Evolutionary conservation across 2,113 vertebrate species (phyloP).

Genomic region (Phasianus colchicus): DNA sequence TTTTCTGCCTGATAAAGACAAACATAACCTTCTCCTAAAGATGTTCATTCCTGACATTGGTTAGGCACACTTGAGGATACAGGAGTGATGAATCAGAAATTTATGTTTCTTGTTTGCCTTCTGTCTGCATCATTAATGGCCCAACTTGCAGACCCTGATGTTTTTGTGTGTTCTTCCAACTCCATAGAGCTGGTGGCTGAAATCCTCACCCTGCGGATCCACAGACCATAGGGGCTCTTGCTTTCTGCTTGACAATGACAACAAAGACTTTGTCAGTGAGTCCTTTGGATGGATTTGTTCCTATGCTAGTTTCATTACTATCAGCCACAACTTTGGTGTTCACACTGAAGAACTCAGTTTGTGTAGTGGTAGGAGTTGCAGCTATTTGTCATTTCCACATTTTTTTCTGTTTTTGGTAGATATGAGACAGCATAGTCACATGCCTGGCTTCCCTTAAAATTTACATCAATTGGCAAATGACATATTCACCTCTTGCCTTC

Average conservation of each 20-base stretch:
- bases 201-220: not conserved
- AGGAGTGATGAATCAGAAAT: not conserved
- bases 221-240: not conserved
- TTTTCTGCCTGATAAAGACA: not conserved
- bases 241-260: not conserved
- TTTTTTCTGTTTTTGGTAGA: not conserved
- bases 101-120: not conserved
- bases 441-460: not conserved
- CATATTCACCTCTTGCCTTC: conserved; percentile 45
- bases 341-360: not conserved
- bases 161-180: not conserved
- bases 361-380: not conserved
- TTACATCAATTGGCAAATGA: conserved; percentile 30
- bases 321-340: not conserved
- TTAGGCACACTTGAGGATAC: not conserved
- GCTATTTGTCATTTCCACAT: not conserved
- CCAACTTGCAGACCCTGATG: too few relatives aligned
- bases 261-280: not conserved
- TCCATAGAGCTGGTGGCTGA: not conserved
- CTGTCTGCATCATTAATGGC: not conserved
- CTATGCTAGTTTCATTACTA: not conserved
- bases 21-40: not conserved
- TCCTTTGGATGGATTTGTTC: not conserved
- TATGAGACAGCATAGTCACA: not conserved
- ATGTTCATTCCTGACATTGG: not conserved